These are phyloP conservation scores for Cinclus cinclus DNA, from an alignment of 2,113 vertebrate species.

Conservation along the genomic window DNA sequence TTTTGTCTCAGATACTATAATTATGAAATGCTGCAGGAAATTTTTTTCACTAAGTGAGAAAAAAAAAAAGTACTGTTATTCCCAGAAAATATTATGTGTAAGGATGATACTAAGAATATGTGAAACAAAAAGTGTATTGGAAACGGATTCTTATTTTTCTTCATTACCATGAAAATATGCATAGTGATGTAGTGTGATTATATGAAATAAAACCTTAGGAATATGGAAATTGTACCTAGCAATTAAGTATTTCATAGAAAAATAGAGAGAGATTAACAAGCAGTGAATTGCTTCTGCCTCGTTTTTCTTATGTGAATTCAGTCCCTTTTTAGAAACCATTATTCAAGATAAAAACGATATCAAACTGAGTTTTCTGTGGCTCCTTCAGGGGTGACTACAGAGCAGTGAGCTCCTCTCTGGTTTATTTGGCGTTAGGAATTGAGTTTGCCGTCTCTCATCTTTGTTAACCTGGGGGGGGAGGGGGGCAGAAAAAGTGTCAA, in stretches of 20 bases:
- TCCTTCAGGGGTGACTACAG: neutral
- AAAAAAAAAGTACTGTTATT: neutral
- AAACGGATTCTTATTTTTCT: neutral
- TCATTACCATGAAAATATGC: neutral
- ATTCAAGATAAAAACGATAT: neutral
- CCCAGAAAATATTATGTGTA: neutral
- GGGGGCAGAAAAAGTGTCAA: neutral
- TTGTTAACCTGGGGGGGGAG: neutral
- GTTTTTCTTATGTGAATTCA: neutral
- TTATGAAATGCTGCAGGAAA: conserved; percentile 34
- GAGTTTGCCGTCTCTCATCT: conserved; percentile 7
- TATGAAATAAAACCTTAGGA: conserved; percentile 24
- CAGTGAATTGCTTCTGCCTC: neutral
- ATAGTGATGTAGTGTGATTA: neutral
- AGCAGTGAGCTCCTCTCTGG: neutral
- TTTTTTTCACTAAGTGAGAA: conserved; percentile 3
- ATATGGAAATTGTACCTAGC: neutral
- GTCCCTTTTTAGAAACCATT: neutral
- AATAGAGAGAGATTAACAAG: neutral
- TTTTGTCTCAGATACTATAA: conserved; percentile 22
- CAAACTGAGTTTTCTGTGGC: neutral
- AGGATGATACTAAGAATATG: neutral
- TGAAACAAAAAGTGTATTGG: conserved; percentile 21
- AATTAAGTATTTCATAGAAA: conserved; percentile 10
- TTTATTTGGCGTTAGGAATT: neutral